Evolutionary conservation across 2,888 invertebrate species (phyloP).

Genomic region (Catocala nupta): DNA sequence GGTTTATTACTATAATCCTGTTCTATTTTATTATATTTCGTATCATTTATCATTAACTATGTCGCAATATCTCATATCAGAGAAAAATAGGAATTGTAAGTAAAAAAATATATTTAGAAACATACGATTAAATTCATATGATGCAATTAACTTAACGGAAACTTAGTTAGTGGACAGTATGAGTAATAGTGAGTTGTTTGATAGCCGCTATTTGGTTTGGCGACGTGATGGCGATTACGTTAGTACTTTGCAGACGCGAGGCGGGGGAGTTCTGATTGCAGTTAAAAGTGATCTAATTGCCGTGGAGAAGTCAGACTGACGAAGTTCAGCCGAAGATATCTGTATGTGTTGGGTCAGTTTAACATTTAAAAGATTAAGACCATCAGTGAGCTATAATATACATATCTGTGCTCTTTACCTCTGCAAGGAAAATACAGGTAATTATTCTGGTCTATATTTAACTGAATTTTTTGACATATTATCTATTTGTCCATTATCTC

Average conservation of each 20-base stretch:
- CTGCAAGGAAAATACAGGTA: constrained; percentile 11
- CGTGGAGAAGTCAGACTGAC: constrained; percentile 8
- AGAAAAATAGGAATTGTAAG: too few species aligned
- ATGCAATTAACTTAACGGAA: constrained; percentile 4
- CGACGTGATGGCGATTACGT: constrained; percentile 9
- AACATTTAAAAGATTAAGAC: constrained; percentile 5
- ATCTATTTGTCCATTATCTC: too few species aligned
- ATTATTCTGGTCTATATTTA: neutral
- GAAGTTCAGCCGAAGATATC: constrained; percentile 18
- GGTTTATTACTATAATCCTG: too few species aligned
- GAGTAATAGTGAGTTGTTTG: constrained; percentile 9
- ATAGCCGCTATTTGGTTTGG: constrained; percentile 7
- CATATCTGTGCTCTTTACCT: constrained; percentile 15
- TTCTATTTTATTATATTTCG: too few species aligned
- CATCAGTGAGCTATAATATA: constrained; percentile 9
- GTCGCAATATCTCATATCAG: too few species aligned
- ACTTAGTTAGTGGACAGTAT: constrained; percentile 9
- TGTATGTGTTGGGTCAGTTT: constrained; percentile 14
- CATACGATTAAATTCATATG: neutral
- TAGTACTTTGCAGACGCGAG: constrained; percentile 5
- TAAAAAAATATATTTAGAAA: constrained; percentile 2
- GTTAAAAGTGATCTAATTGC: constrained; percentile 6
- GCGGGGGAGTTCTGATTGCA: constrained; percentile 14
- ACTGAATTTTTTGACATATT: too few species aligned
- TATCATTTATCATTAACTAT: too few species aligned